A percentile compares a stretch with the other conserved stretches of the same genome.
Conservation (phyloP, 2,113 vertebrate genomes). For the Ia io region DNA sequence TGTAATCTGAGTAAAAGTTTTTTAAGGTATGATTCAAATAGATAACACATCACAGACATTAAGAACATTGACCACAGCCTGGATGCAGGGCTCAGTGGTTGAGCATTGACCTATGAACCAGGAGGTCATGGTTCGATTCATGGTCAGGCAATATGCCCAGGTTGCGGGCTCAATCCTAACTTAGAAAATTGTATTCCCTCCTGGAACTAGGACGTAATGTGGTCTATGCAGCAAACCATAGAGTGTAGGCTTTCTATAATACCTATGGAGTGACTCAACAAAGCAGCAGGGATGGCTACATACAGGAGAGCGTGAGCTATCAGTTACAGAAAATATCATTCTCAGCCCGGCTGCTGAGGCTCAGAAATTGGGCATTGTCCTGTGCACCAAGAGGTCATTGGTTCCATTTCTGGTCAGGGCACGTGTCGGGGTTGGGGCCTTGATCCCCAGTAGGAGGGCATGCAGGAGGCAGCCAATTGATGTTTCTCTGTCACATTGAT, state of each 20-base stretch:
- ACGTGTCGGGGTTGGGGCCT: too few relatives aligned
- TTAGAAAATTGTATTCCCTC: not conserved
- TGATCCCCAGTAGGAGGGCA: too few relatives aligned
- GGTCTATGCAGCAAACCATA: not conserved
- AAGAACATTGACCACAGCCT: not conserved
- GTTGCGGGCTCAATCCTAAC: not conserved
- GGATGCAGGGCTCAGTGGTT: too few relatives aligned
- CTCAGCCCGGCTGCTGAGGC: too few relatives aligned
- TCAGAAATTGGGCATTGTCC: too few relatives aligned
- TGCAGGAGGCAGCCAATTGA: too few relatives aligned
- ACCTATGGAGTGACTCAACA: not conserved
- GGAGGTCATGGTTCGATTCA: too few relatives aligned
- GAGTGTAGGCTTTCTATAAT: not conserved
- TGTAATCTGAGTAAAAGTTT: not conserved
- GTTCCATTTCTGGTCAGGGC: too few relatives aligned
- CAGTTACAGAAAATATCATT: not conserved
- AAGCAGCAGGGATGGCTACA: not conserved
- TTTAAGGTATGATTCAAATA: not conserved
- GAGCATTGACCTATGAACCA: too few relatives aligned
- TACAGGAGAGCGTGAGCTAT: not conserved
- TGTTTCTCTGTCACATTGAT: too few relatives aligned
- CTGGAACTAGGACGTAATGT: not conserved
- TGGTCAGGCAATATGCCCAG: too few relatives aligned
- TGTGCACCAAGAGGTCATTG: too few relatives aligned
- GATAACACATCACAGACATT: not conserved